Evolutionary conservation across 2,797 vertebrate species (phyloP), one percentile per base, ranked within the genome.

Genomic region (Tarsius wallacei): DNA sequence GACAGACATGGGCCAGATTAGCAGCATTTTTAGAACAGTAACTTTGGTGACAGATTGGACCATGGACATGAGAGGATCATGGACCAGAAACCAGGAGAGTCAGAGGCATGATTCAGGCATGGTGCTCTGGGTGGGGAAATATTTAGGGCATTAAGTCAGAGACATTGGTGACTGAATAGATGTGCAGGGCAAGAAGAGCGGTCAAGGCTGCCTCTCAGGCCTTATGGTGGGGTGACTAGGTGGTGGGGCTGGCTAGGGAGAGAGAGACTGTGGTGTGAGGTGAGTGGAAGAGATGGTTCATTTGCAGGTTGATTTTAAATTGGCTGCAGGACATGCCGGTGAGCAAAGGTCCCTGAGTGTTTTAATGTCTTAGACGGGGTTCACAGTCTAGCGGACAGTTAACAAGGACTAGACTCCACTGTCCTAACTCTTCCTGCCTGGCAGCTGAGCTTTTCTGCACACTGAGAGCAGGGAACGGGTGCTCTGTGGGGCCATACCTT

Each of bases 101-200:
- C 8, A 59, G 78, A 21, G 28, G 21, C 63, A 51, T 73, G 68
- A 47, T 42, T 87, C 57, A 78, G 77, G 31, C 0, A 1, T 81
- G 49, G 64, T 11, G 26, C 78, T 66, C 28, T 7, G 2, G 36
- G 24, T 1, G 9, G 26, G 57, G 73, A 71, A 71, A 36, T 49
- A 83, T 74, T 90, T 83, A 80, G 82, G 49, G 57, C 31, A 36
- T 55, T 68, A 91, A 81, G 51, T 55, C 86, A 42, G 95, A 87
- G 53, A 73, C 13, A 16, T 19, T n/a, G 64, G 70, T 68, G 66
- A 68, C 22, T 11, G 4, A 21, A 49, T 36, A 49, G 26, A 68
- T 28, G 16, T 4, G 4, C 19, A 31, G 78, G 36, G 12, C 1
- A 28, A 78, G 28, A 74, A 87, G 70, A 88, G 49, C 13, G n/a